Conservation (phyloP, 2,888 invertebrate species). For the Carterocephalus palaemon region DNA sequence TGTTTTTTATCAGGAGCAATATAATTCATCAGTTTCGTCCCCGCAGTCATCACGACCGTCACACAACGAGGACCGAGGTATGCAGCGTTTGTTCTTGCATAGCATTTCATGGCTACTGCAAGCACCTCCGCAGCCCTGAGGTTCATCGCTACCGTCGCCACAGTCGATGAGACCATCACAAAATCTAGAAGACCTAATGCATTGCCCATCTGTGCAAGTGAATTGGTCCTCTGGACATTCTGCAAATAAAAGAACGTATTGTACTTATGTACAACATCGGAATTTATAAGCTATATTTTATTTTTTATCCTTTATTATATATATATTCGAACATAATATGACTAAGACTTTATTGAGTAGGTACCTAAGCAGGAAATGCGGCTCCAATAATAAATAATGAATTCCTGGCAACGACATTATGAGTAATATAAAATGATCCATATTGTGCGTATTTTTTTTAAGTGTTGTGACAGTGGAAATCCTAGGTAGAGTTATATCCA, state of each 20-base stretch:
- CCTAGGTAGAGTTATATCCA: no score
- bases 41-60: slow-evolving; percentile 83
- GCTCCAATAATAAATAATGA: no score
- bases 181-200: slow-evolving; percentile 81
- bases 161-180: slow-evolving; percentile 86
- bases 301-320: no score
- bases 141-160: slow-evolving; percentile 84
- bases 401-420: no score
- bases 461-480: no score
- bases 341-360: no score
- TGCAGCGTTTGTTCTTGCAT: slow-evolving; percentile 79
- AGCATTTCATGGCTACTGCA: slow-evolving; percentile 75
- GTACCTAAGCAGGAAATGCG: no score
- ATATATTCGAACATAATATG: no score
- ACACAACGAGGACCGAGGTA: slow-evolving; percentile 79
- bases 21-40: slow-evolving; percentile 83
- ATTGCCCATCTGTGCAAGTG: slow-evolving; percentile 81
- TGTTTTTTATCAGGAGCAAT: slow-evolving; percentile 49
- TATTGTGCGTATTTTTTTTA: no score
- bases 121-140: slow-evolving; percentile 71
- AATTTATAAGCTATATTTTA: no score
- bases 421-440: no score
- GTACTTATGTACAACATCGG: no score
- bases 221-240: slow-evolving; percentile 71
- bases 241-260: slow-evolving; percentile 48